Conservation (phyloP, 2,797 vertebrate genomes). For the Podarcis siculus region DNA sequence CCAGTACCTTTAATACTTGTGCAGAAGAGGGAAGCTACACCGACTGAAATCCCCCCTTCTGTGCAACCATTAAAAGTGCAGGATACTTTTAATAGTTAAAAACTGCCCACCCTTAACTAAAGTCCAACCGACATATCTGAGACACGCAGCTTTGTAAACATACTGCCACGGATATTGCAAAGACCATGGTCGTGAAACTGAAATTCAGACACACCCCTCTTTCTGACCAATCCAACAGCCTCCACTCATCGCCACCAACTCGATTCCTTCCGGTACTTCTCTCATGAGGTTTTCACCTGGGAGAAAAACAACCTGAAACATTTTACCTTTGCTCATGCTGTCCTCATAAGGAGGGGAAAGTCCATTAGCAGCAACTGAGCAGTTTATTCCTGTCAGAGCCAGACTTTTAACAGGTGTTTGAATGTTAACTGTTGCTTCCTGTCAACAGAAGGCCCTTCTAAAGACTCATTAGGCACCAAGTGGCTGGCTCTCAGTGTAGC, state of each 20-base stretch:
- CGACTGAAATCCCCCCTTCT: no score
- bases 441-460: slow-evolving; percentile 46
- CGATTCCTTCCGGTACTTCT: not conserved
- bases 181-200: not conserved
- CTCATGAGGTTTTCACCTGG: slow-evolving; percentile 10
- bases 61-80: no score
- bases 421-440: slow-evolving; percentile 75
- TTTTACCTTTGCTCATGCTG: slow-evolving; percentile 62
- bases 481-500: slow-evolving; percentile 47
- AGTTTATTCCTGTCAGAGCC: slow-evolving; percentile 67
- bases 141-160: no score
- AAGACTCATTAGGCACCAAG: slow-evolving; percentile 65
- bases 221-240: not conserved
- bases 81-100: no score
- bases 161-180: not conserved
- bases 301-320: slow-evolving; percentile 50
- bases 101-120: not conserved
- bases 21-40: no score
- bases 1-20: no score
- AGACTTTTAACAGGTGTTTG: slow-evolving; percentile 70
- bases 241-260: not conserved
- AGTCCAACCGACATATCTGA: no score
- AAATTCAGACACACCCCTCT: not conserved
- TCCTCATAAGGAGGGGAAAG: slow-evolving; percentile 62
- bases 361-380: slow-evolving; percentile 61